These are phyloP conservation scores for Anneissia japonica DNA, from an alignment of 35 echinoderm and acorn worm species.

Conservation along the genomic window DNA sequence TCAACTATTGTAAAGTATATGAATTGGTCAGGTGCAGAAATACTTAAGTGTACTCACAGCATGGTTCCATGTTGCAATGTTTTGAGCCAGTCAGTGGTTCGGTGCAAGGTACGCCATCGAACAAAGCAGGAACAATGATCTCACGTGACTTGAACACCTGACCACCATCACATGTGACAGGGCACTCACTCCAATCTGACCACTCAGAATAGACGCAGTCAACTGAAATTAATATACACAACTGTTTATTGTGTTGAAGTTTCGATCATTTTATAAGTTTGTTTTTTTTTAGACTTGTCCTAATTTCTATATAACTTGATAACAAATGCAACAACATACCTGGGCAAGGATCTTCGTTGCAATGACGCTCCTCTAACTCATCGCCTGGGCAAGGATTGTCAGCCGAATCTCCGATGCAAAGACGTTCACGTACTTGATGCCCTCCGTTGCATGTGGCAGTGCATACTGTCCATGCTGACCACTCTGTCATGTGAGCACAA, in stretches of 20 bases:
- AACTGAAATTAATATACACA: slow-evolving; percentile 9
- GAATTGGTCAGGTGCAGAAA: too few species aligned
- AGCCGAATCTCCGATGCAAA: not conserved
- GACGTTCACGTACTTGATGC: not conserved
- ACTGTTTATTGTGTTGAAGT: too few species aligned
- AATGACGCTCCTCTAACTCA: not conserved
- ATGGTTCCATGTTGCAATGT: not conserved
- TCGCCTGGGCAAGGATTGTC: not conserved
- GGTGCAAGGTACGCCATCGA: not conserved
- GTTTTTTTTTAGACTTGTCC: too few species aligned
- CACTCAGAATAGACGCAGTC: not conserved
- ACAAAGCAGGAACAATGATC: not conserved
- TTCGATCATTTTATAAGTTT: too few species aligned
- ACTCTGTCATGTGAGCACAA: not conserved
- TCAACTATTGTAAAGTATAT: too few species aligned
- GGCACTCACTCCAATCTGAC: slow-evolving; percentile 3
- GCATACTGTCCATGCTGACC: not conserved
- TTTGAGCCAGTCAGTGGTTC: not conserved
- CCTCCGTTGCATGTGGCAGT: not conserved
- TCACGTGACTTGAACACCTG: not conserved
- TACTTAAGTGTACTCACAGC: not conserved
- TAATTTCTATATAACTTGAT: too few species aligned
- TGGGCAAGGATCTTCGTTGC: not conserved
- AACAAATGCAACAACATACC: too few species aligned
- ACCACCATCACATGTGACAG: not conserved